These are phyloP conservation scores for Colletes collaris DNA, from an alignment of 2,888 invertebrate species.

Conservation along the genomic window DNA sequence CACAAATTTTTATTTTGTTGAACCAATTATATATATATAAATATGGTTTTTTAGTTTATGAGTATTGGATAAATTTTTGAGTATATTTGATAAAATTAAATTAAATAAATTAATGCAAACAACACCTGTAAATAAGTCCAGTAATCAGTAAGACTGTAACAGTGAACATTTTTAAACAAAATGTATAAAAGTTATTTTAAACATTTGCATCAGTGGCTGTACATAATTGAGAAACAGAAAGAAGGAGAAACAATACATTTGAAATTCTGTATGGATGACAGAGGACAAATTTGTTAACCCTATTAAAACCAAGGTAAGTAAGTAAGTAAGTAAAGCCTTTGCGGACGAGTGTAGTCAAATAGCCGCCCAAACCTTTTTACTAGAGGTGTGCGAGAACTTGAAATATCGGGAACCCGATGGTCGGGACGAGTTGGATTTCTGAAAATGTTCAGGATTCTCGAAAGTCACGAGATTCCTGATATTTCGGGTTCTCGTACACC, in stretches of 20 bases:
- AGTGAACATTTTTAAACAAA: constrained; percentile 71
- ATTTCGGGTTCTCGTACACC: no score
- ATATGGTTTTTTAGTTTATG: constrained; percentile 54
- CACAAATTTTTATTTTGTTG: constrained; percentile 60
- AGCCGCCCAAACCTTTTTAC: no score
- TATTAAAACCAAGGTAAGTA: constrained; percentile 74
- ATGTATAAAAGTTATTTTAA: constrained; percentile 77
- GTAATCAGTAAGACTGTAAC: constrained; percentile 49
- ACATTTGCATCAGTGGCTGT: constrained; percentile 75
- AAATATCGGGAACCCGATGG: no score
- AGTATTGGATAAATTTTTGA: constrained; percentile 56
- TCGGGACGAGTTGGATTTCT: no score
- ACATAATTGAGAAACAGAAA: constrained; percentile 72
- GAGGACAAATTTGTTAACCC: constrained; percentile 80
- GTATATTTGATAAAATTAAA: constrained; percentile 52
- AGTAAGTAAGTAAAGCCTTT: neutral
- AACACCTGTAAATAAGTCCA: constrained; percentile 54
- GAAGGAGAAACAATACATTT: constrained; percentile 70
- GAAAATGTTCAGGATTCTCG: no score
- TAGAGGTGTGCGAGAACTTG: no score
- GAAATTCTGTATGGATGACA: constrained; percentile 79
- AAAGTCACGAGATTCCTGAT: no score
- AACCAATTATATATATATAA: constrained; percentile 51
- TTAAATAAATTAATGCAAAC: constrained; percentile 39
- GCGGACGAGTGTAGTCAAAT: no score